Percentiles rank a stretch among this genome's conserved stretches.
These are phyloP conservation scores for Lycaena phlaeas DNA, from an alignment of 2,888 invertebrate genomes.

Conservation along the genomic window DNA sequence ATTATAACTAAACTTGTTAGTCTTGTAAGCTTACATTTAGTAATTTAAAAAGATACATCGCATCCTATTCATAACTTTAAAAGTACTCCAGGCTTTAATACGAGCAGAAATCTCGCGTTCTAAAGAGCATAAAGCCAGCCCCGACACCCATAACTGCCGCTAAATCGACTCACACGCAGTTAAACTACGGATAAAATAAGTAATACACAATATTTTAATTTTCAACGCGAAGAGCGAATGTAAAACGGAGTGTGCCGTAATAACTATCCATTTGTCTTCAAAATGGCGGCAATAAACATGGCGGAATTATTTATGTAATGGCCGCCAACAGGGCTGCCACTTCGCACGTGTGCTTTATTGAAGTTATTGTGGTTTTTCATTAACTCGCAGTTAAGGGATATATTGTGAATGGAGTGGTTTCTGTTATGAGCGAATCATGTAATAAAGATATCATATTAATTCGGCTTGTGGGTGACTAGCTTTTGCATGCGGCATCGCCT, in stretches of 20 bases:
- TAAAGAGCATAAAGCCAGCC: conserved; percentile 33
- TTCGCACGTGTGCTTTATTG: conserved; percentile 62
- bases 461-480: no score
- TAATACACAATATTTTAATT: conserved; percentile 72
- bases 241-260: conserved; percentile 68
- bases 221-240: conserved; percentile 59
- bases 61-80: conserved; percentile 31
- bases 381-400: conserved; percentile 40
- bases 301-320: conserved; percentile 72
- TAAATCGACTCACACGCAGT: conserved; percentile 62
- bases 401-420: conserved; percentile 11
- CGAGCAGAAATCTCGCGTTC: conserved; percentile 23
- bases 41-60: conserved; percentile 45
- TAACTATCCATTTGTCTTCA: conserved; percentile 73
- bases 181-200: conserved; percentile 55
- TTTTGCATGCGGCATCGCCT: no score
- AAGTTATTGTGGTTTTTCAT: conserved; percentile 63
- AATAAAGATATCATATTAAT: neutral
- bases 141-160: conserved; percentile 31
- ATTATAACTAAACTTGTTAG: no score
- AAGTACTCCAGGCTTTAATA: conserved; percentile 27
- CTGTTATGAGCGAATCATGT: neutral
- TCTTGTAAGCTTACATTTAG: no score
- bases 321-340: conserved; percentile 61
- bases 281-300: conserved; percentile 72